Conservation (phyloP, 2,888 invertebrate genomes). For the Lagria hirta region DNA sequence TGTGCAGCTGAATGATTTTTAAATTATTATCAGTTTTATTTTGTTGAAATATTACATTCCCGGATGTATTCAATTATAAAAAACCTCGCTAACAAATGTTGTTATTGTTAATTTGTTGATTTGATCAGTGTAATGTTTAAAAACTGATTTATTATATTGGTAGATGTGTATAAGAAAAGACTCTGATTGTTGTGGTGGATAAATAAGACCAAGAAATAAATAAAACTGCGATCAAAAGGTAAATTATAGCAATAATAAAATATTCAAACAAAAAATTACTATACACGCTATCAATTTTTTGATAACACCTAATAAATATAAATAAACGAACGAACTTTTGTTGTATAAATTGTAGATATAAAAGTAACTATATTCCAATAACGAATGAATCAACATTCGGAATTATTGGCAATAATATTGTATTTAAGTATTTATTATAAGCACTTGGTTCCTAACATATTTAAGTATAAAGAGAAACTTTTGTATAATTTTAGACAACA, state of each 20-base stretch:
- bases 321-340: constrained; percentile 31
- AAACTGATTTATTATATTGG: constrained; percentile 21
- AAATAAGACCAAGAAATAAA: constrained; percentile 13
- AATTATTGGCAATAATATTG: constrained; percentile 49
- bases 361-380: constrained; percentile 48
- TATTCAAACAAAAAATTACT: constrained; percentile 14
- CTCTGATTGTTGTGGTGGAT: constrained; percentile 13
- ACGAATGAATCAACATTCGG: constrained; percentile 42
- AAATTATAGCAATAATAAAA: constrained; percentile 14
- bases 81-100: constrained; percentile 47
- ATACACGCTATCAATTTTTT: constrained; percentile 25
- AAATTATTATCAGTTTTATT: constrained; percentile 37
- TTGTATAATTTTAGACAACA: constrained; percentile 48
- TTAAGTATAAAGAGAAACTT: constrained; percentile 42
- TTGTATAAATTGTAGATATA: constrained; percentile 52
- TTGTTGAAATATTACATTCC: constrained; percentile 50
- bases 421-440: constrained; percentile 50
- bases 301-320: too few species aligned
- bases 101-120: constrained; percentile 46
- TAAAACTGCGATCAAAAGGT: constrained; percentile 11
- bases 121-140: constrained; percentile 27
- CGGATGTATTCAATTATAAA: constrained; percentile 46
- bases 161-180: constrained; percentile 16
- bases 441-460: constrained; percentile 56
- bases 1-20: constrained; percentile 39